Base-by-base conservation (phyloP, 2,888 invertebrate species). In the Eupithecia dodoneata region DNA sequence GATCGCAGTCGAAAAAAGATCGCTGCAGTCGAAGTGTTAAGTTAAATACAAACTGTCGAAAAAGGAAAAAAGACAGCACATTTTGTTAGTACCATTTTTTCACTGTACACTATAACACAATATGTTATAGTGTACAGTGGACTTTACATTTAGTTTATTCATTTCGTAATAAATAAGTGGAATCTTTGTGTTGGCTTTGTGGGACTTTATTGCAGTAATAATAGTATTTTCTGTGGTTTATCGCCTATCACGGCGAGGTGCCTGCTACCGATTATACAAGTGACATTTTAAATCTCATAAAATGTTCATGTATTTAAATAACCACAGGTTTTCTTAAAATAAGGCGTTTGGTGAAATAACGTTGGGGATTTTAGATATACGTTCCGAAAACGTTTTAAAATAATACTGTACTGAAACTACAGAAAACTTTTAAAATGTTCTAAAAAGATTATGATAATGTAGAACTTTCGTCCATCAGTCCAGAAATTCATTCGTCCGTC, bases 241-340 rank as follows among this genome's bases (percentile, higher is more conserved):
- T 82, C 47, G 72, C 75, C 78, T 82, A 83, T 83, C 86, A 69
- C 87, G 85, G 87, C 88, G 80, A 87, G 89, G 78, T 69, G 83
- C 84, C 85, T 79, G 87, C 90, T 89, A 87, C 90, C 81, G 90
- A 88, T 85, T 84, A 88, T 87, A 74, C 82, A 83, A 87, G 83
- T 81, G 86, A 84, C 84, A 83, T 86, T 86, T 83, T 76, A 85
- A 84, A 85, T 83, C 83, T 83, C 83, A 76, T 83, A 83, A 85
- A 85, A 69, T 70, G 69, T 10, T 45, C 45, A 47, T 45, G n/a
- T 70, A 47, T 70, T 70, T 47, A 70, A 70, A 47, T 45, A 30
- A 47, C 30, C 13, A 30, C 30, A 10, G 63, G 63, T 63, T 63
- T 12, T 10, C 63, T 63, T 63, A 10, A 63, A 63, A 30, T 30